Base-by-base conservation (phyloP, 2,888 invertebrate species). In the Drosophila sordidapex region DNA sequence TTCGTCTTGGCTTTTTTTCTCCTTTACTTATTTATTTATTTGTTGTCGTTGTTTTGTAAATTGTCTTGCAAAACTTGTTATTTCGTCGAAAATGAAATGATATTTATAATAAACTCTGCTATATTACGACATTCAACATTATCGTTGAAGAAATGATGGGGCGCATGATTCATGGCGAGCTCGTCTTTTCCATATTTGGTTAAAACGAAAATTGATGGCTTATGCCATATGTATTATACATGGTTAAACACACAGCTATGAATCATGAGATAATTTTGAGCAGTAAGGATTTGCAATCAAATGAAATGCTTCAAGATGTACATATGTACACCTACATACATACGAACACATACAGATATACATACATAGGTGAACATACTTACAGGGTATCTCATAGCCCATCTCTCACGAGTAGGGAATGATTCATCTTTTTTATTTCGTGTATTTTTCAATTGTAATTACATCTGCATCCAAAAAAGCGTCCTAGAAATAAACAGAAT, bases 161-260 rank as follows among this genome's bases (percentile, higher is more conserved):
- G 21, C 60, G 62, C 40, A 65, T 76, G 81, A 76, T 65, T 79
- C 81, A 78, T 21, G 38, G 7, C 25, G 21, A 73, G 61, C 63
- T 69, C 21, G 78, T 66, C 78, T 73, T 73, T 29, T 13, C 78
- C 78, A 79, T 69, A 69, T 69, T 69, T 72, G 78, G 78, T 13
- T 33, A 73, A 69, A 54, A 65, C 68, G 54, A 53, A 76, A 53
- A 68, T 59, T 57, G 65, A 64, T 71, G 52, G 51, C 43, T 48
- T 61, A 25, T 25, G 2, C 15, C 13, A 25, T 46, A 15, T 46
- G 7, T 25, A 46, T 25, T 46, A 21, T 25, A 21, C 21, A 18
- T 56, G 59, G 66, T 60, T 70, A 58, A 70, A 48, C 33, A 36
- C 27, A 38, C 31, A 27, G 3, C n/a, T 35, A 53, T 79, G 78